Conservation (phyloP, 2,113 vertebrate genomes). For the Machaerirhynchus nigripectus region DNA sequence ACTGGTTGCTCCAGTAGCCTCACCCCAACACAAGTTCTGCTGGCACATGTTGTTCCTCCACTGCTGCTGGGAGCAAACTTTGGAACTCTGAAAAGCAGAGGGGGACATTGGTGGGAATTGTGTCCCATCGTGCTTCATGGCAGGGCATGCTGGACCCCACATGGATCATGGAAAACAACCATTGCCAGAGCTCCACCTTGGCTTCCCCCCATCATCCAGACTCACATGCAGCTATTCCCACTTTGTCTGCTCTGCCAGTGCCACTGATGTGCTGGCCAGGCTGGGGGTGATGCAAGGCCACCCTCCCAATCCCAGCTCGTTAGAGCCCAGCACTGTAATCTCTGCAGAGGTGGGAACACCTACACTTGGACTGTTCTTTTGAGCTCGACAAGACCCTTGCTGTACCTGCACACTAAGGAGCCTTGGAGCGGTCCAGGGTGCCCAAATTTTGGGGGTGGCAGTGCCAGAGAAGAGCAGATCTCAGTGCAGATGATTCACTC, state of each 20-base stretch:
- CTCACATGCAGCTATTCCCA: fast-evolving
- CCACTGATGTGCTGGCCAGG: neutral
- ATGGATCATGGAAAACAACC: fast-evolving
- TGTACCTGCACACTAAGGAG: neutral
- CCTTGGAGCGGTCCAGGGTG: neutral
- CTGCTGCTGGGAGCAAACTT: neutral
- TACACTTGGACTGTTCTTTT: neutral
- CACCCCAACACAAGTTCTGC: neutral
- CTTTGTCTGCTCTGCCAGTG: neutral
- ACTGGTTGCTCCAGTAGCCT: neutral
- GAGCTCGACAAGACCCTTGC: neutral
- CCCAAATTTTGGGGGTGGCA: neutral
- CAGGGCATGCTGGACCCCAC: neutral
- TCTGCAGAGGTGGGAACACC: neutral
- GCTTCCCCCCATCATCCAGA: fast-evolving
- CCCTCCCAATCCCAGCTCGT: neutral
- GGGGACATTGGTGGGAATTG: neutral
- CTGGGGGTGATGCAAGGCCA: neutral
- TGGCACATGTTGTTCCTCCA: neutral
- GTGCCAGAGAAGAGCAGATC: neutral
- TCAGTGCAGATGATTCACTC: neutral
- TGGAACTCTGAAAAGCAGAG: neutral
- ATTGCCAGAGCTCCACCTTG: neutral
- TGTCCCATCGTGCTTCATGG: fast-evolving
- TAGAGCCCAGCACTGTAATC: neutral